phyloP scores from a whole-genome alignment of 2,797 vertebrate genomes.

The Galaxias olidus region DNA sequence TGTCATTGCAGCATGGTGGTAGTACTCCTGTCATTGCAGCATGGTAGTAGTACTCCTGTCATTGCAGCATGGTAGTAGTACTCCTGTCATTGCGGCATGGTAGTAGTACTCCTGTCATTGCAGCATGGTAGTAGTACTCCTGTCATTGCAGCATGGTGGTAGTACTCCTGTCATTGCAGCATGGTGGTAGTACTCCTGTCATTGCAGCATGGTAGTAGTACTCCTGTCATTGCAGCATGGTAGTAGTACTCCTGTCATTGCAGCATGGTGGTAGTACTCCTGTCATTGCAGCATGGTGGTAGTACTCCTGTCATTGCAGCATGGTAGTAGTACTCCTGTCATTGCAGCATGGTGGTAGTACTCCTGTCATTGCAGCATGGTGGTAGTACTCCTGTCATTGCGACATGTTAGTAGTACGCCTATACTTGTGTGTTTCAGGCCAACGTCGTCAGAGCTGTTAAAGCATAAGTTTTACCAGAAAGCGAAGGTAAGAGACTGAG shows the following conservation, averaged over 20 bases:
- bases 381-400: not conserved
- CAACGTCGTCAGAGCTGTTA: conserved; percentile 92
- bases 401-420: not conserved
- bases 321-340: not conserved
- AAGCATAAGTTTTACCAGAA: conserved; percentile 98
- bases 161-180: too few relatives aligned
- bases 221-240: too few relatives aligned
- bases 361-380: too few relatives aligned
- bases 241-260: not conserved
- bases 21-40: too few relatives aligned
- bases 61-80: not conserved
- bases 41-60: not conserved
- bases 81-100: too few relatives aligned
- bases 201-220: not conserved
- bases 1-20: not conserved
- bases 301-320: too few relatives aligned
- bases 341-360: not conserved
- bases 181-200: not conserved
- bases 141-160: not conserved
- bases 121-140: not conserved
- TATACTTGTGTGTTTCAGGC: conserved; percentile 77
- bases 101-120: not conserved
- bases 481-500: conserved; percentile 85
- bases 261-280: not conserved
- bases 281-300: not conserved